A percentile compares a stretch with the other conserved stretches of the same genome.
These are phyloP conservation scores for Pantherophis alleghaniensis DNA, from an alignment of 2,797 vertebrate species.

Conservation along the genomic window DNA sequence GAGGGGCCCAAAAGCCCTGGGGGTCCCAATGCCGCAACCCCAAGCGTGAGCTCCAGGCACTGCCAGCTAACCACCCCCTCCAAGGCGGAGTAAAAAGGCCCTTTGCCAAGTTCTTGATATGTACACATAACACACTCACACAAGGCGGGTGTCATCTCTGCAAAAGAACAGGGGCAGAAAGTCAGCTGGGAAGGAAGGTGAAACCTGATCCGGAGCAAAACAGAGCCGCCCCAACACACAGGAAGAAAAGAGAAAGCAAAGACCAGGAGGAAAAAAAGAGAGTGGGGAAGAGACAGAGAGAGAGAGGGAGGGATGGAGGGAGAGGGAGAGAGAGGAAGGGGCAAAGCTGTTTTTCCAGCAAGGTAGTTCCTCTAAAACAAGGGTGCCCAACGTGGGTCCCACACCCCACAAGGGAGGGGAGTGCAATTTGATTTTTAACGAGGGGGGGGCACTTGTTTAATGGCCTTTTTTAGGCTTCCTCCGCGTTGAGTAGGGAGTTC, in stretches of 20 bases:
- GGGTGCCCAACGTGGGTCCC: too few species aligned
- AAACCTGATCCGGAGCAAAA: slow-evolving; percentile 15
- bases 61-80: not conserved
- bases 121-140: too few species aligned
- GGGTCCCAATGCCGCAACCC: not conserved
- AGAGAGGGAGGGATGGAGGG: too few species aligned
- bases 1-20: not conserved
- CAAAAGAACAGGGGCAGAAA: not conserved
- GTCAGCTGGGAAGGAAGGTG: not conserved
- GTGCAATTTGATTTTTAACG: too few species aligned
- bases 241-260: too few species aligned
- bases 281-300: too few species aligned
- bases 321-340: too few species aligned
- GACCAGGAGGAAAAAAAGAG: fast-evolving
- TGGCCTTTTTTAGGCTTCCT: too few species aligned
- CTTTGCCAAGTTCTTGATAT: not conserved
- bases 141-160: not conserved
- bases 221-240: not conserved
- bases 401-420: too few species aligned
- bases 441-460: too few species aligned
- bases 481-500: too few species aligned
- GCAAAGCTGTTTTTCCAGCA: not conserved
- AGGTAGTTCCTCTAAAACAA: not conserved
- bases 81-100: not conserved
- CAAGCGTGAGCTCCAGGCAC: not conserved